Evolutionary conservation across 2,113 vertebrate genomes (phyloP), one percentile per base, ranked within the genome.

Genomic region (Piprites chloris): DNA sequence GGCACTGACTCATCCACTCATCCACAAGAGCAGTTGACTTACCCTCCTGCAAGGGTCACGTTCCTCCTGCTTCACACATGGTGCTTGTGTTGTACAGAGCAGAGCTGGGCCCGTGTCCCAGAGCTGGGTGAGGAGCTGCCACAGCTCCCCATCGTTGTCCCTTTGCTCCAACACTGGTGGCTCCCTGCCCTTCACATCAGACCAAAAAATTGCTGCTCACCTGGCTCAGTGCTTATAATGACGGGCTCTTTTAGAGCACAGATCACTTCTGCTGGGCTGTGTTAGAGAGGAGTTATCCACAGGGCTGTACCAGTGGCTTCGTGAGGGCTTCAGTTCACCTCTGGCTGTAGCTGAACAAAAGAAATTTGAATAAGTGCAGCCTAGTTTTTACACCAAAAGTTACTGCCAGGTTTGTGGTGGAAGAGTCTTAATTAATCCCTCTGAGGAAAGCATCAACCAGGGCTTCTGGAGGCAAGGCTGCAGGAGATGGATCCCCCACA

Each of bases 361-460:
- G 32, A 50, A 69, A 28, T 63, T 17, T 87, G 21, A 58, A 0
- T 74, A 86, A 96, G 30, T 12, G 10, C 39, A 71, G 65, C 50
- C 65, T 81, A 3, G 1, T 61, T 82, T 81, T 81, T 3, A 72
- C 33, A 68, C 33, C 27, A 21, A 9, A 23, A 67, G 33, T 89
- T 74, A 75, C 15, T 87, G 61, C 65, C 61, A 63, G 21, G 30
- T 67, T 37, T 78, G 61, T 47, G 35, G 61, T 63, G 32, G 52
- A 89, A 82, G 37, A 52, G 41, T 56, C 58, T 53, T 95, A 93
- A 95, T 95, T 84, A 89, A 79, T 95, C 61, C 93, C 84, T 65
- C 49, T 23, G 84, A 93, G 93, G 69, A 85, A 65, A 82, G 87
- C 49, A 30, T 2, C 78, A 84, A 87, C 62, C 41, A 12, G 73